Evolutionary conservation across 2,113 vertebrate species (phyloP), one percentile per base, ranked within the genome.

Genomic region (Choloepus hoffmanni): DNA sequence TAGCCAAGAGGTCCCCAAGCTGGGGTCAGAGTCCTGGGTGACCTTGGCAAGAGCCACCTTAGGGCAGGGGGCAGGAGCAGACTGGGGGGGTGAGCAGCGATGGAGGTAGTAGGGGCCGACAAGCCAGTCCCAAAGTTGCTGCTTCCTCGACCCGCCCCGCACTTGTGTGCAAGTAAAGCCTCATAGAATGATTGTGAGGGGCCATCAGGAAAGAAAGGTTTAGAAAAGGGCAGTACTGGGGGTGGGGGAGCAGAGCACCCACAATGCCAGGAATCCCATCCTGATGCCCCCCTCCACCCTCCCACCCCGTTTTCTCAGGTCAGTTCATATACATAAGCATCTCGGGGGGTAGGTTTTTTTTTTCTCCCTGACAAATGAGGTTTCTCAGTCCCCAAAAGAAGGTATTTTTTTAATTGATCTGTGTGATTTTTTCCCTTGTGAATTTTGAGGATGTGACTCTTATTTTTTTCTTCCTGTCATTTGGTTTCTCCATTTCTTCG

Each of bases 161-260:
- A 2, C 13, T 36, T 83, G 40, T 33, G 43, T 28, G 53, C 84
- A n/a, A 23, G 30, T 10, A 58, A 23, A 58, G 85, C 60, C 21
- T 18, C 73, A 0, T 40, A 67, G 90, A 65, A 14, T 3, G 15
- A 43, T 30, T 2, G 0, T 13, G 45, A 26, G 40, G n/a, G 68
- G 7, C 40, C 2, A 0, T 1, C 45, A 18, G 55, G 36, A 36
- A 30, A 55, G 15, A 11, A 21, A 40, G 68, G 11, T 30, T 45
- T 16, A 4, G 36, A 8, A 83, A 68, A 53, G 60, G 62, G 50
- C 30, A 18, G 45, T 2, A 1, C 30, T 3, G 7, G 45, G 50
- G n/a, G 0, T 23, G 26, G 70, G 5, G 0, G 45, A 8, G 21
- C 1, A 1, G 43, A 3, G 24, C 24, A 33, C 70, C 15, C 0